phyloP scores from a whole-genome alignment of 2,888 invertebrate genomes.

The Calliopum simillimum region DNA sequence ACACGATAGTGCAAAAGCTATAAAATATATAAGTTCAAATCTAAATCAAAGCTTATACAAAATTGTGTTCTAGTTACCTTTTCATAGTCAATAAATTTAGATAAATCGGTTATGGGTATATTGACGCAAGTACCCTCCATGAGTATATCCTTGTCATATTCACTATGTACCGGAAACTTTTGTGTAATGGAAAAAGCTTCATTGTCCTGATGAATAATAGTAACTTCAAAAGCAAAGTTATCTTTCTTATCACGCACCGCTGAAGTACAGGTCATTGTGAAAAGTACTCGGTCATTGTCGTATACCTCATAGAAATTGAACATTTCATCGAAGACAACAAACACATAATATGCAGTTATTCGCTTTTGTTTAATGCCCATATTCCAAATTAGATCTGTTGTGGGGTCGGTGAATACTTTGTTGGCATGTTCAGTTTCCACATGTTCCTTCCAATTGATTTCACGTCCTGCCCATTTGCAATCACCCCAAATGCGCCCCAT shows the following conservation, averaged over 20 bases:
- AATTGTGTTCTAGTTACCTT: conserved; percentile 50
- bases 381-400: conserved; percentile 58
- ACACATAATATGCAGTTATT: conserved; percentile 64
- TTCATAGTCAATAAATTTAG: conserved; percentile 60
- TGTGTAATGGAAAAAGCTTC: conserved; percentile 63
- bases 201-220: conserved; percentile 61
- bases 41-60: neutral
- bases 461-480: conserved; percentile 72
- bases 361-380: conserved; percentile 59
- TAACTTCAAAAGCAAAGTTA: conserved; percentile 64
- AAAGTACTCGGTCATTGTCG: conserved; percentile 61
- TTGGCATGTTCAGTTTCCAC: conserved; percentile 70
- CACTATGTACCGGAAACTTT: conserved; percentile 65
- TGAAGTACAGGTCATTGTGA: conserved; percentile 65
- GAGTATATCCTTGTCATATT: conserved; percentile 64
- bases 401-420: conserved; percentile 63
- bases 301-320: conserved; percentile 66
- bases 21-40: neutral
- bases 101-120: conserved; percentile 57
- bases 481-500: conserved; percentile 68
- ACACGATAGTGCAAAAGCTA: conserved; percentile 62
- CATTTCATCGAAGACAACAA: conserved; percentile 62
- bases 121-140: conserved; percentile 64
- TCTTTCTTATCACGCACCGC: conserved; percentile 59
- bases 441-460: conserved; percentile 74